A percentile compares a stretch with the other conserved stretches of the same genome.
Evolutionary conservation across 2,888 invertebrate species (phyloP).

Genomic region (Mythimna impura): DNA sequence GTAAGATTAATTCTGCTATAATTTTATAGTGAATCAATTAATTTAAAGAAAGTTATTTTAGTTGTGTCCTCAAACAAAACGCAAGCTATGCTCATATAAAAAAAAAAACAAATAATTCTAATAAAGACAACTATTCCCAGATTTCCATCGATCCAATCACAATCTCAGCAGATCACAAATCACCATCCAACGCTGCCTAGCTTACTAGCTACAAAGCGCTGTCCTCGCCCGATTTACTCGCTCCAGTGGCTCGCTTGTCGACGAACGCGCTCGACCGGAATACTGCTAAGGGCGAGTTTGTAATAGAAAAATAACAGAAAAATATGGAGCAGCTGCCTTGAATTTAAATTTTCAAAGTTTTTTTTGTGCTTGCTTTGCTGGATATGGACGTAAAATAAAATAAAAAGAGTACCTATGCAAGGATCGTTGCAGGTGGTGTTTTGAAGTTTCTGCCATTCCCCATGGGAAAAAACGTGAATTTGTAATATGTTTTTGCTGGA

Average conservation of each 20-base stretch:
- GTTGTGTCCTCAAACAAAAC: too few species aligned
- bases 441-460: too few species aligned
- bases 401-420: too few species aligned
- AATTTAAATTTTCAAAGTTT: constrained; percentile 28
- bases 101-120: neutral
- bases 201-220: constrained; percentile 41
- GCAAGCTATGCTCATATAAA: too few species aligned
- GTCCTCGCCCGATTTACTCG: constrained; percentile 51
- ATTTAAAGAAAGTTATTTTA: too few species aligned
- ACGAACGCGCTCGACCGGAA: constrained; percentile 44
- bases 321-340: constrained; percentile 12
- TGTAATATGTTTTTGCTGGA: too few species aligned
- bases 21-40: too few species aligned
- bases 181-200: constrained; percentile 34
- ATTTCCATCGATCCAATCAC: constrained; percentile 17
- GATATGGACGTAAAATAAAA: too few species aligned
- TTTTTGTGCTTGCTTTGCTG: neutral
- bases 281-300: constrained; percentile 22
- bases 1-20: too few species aligned
- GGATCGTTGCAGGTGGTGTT: too few species aligned
- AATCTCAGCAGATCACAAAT: constrained; percentile 39
- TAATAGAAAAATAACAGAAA: constrained; percentile 38
- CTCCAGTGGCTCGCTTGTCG: constrained; percentile 40
- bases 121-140: neutral
- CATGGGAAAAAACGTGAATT: too few species aligned